A percentile compares a stretch with the other conserved stretches of the same genome.
Evolutionary conservation across 2,113 vertebrate species (phyloP).

Genomic region (Pimephales promelas): DNA sequence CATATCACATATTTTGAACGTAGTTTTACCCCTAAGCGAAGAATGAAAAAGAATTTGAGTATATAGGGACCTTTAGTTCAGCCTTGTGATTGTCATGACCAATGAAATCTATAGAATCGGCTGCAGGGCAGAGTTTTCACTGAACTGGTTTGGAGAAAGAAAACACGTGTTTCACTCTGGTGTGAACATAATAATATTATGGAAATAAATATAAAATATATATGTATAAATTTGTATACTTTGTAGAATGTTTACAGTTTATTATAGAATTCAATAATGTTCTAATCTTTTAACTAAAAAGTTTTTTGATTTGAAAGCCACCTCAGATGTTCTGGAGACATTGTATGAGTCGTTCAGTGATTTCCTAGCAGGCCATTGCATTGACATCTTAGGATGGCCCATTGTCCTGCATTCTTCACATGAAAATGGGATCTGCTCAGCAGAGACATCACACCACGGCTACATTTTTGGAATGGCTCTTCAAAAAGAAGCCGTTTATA

Average conservation of each 20-base stretch:
- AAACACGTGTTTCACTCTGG: too few species aligned
- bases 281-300: background rate
- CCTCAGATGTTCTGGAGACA: slow-evolving; percentile 26
- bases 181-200: background rate
- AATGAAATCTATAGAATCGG: too few species aligned
- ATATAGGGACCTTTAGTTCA: too few species aligned
- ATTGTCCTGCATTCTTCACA: slow-evolving; percentile 65
- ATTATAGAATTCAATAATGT: background rate
- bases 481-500: slow-evolving; percentile 27
- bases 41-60: too few species aligned
- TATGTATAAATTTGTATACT: background rate
- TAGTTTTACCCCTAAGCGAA: too few species aligned
- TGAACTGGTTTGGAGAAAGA: too few species aligned
- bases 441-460: slow-evolving; percentile 68
- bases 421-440: slow-evolving; percentile 68
- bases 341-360: slow-evolving; percentile 28
- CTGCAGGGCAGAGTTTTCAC: too few species aligned
- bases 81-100: too few species aligned
- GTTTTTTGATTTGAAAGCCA: background rate
- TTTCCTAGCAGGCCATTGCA: slow-evolving; percentile 60
- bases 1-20: too few species aligned
- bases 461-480: slow-evolving; percentile 53
- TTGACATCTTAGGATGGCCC: slow-evolving; percentile 61
- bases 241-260: background rate
- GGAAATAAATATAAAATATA: background rate